Evolutionary conservation across 2,797 vertebrate genomes (phyloP), one percentile per base, ranked within the genome.

Genomic region (Acipenser ruthenus): DNA sequence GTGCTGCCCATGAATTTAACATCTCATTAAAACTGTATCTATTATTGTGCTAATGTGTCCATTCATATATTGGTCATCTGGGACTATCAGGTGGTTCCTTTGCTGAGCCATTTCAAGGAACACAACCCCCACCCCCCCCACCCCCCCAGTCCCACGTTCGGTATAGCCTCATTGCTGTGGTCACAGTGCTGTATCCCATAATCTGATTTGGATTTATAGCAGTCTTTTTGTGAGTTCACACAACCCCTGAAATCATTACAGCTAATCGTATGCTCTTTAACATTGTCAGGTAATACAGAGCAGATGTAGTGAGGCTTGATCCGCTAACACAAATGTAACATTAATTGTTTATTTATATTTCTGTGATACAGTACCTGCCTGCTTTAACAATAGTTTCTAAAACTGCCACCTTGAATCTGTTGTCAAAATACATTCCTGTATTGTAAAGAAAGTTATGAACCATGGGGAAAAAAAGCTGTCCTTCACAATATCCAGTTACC

Each of bases 21-120:
- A 91, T 88, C 87, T 79, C 77, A 86, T 89, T 89, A 78, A 80
- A 85, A 79, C 75, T 50, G 55, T 66, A 78, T 58, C 79, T 80
- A 83, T 89, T 89, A 82, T 87, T 79, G 80, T 88, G 84, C 80
- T 89, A 88, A 90, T 88, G 82, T 84, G 81, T 83, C 84, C 83
- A 84, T 87, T 84, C 84, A 85, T 77, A 84, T 82, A 79, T 70
- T 73, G 79, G 80, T 85, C 87, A 90, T 86, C 87, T 87, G 83
- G 76, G 75, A 80, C 80, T 79, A 75, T 76, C 51, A 61, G 74
- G 65, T 82, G 77, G 79, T 82, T 78, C 72, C 80, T 76, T 77
- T 77, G 64, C 68, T 76, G 81, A 78, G 71, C 77, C 67, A 61
- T 78, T 67, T 59, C 65, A 84, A 78, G 78, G 76, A 80, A 71